Base-by-base conservation (phyloP, 1,140 invertebrate species). In the Ceratina calcarata region DNA sequence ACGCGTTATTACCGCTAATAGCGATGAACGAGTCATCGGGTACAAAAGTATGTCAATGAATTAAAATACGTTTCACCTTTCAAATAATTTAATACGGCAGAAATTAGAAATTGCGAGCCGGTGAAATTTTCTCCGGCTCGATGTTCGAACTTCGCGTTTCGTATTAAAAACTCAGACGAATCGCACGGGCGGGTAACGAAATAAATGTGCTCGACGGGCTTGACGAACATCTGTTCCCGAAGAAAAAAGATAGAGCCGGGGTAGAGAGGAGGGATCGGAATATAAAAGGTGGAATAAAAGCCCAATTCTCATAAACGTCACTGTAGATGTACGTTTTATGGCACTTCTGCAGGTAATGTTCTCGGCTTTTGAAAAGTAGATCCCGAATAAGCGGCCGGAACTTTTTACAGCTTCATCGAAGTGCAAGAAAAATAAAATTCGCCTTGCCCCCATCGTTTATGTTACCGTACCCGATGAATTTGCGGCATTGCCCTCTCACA, bases 381-480 rank as follows among this genome's bases (percentile, higher is more conserved):
- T 71, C 60, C 24, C 49, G 64, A 72, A 45, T 58, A 78, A 51
- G 37, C 18, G 60, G 60, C 32, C 49, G 20, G 22, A 62, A 64
- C 49, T 72, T 78, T 78, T 78, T 72, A 78, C 76, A 78, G 60
- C 76, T 65, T 78, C 27, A 65, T 72, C 60, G 68, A 57, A 78
- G 60, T 49, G 76, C 68, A 72, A 72, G 76, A 72, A 72, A 78
- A 78, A 78, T 78, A 78, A 78, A 78, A 78, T 78, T 72, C 76
- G 27, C 61, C 61, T 7, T 7, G 20, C 12, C 1, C 0, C 49
- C 24, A 55, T 55, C 72, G 61, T 74, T 74, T 55, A 37, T 37
- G 22, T 65, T 55, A n/a, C 22, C 37, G 51, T 55, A 22, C 18
- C 67, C 58, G 24, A 61, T 49, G 45, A 58, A 49, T 60, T 68